Base-by-base conservation (phyloP, 2,113 vertebrate species). In the Electrona antarctica region DNA sequence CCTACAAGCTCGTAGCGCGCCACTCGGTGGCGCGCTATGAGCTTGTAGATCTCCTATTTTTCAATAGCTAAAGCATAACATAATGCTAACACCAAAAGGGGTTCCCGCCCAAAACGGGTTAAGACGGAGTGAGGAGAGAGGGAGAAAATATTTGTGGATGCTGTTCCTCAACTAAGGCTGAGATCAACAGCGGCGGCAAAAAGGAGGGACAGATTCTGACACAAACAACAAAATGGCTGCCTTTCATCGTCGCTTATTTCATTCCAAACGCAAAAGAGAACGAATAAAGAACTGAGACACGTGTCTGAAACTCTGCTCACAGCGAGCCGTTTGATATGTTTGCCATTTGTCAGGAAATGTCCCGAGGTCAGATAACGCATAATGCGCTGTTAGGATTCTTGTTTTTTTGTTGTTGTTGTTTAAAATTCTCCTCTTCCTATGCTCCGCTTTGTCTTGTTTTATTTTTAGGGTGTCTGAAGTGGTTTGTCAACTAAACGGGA, bases 201-300 rank as follows among this genome's bases (percentile, higher is more conserved):
- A 77, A 78, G 78, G 3, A 41, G 62, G 64, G 47, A 56, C 61
- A 70, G 41, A 81, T 81, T 81, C 70, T 72, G 60, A 73, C 48
- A 64, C 81, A 81, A 64, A 85, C 83, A 80, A 71, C 64, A 87
- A 85, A 81, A 76, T 76, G 76, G 71, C 70, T 8, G 14, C 63
- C 68, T 82, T 78, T 83, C 77, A 81, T 87, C 85, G 76, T 73
- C 8, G 56, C 67, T 77, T 13, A 72, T 88, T 78, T 77, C 21
- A 63, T 68, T 62, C n/a, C 60, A 49, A 8, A 65, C 51, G 51
- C 59, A 51, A 64, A 74, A 60, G 69, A 15, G 67, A 56, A 2
- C 72, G 64, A 76, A 79, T 71, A 80, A 81, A 80, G 64, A 71
- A 66, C 75, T 80, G 83, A 79, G 78, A 65, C 81, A 67, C 48